Conservation (phyloP, 2,888 invertebrate genomes). For the Alviniconcha strummeri region DNA sequence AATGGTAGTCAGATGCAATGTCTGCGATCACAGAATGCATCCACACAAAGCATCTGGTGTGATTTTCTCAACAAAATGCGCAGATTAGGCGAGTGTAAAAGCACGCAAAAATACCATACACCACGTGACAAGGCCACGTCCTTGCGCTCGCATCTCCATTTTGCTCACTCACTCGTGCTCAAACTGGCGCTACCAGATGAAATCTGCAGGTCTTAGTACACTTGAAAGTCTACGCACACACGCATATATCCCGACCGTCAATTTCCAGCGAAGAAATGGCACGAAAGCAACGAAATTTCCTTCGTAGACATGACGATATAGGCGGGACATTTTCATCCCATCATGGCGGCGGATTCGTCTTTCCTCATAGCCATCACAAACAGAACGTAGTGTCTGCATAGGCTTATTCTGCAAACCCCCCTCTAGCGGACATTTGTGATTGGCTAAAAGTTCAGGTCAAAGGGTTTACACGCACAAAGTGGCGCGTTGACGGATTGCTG, state of each 20-base stretch:
- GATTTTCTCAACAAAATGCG: slow-evolving; percentile 7
- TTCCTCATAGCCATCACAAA: slow-evolving; percentile 39
- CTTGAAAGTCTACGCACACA: not conserved
- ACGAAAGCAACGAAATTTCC: slow-evolving; percentile 14
- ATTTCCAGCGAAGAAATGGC: slow-evolving; percentile 5
- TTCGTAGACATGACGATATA: slow-evolving; percentile 16
- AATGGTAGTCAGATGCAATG: too few species aligned
- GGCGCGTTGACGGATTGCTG: not conserved
- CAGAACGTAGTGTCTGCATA: slow-evolving; percentile 24
- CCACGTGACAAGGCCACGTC: slow-evolving; percentile 69
- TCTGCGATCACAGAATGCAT: too few species aligned
- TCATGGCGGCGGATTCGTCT: slow-evolving; percentile 46
- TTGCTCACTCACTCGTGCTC: slow-evolving; percentile 15
- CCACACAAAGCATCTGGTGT: too few species aligned
- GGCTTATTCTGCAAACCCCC: slow-evolving; percentile 37
- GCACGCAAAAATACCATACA: slow-evolving; percentile 38
- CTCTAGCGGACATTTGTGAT: slow-evolving; percentile 46
- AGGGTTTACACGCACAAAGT: slow-evolving; percentile 6
- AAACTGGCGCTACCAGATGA: slow-evolving; percentile 26
- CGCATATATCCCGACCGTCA: slow-evolving; percentile 1
- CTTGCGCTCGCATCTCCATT: slow-evolving; percentile 41
- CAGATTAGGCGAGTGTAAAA: slow-evolving; percentile 9
- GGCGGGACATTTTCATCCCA: slow-evolving; percentile 27
- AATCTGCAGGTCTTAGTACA: not conserved
- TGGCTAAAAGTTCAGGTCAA: slow-evolving; percentile 39